These are phyloP conservation scores for Leucophenga maculata DNA, from an alignment of 2,888 invertebrate species.

Conservation along the genomic window DNA sequence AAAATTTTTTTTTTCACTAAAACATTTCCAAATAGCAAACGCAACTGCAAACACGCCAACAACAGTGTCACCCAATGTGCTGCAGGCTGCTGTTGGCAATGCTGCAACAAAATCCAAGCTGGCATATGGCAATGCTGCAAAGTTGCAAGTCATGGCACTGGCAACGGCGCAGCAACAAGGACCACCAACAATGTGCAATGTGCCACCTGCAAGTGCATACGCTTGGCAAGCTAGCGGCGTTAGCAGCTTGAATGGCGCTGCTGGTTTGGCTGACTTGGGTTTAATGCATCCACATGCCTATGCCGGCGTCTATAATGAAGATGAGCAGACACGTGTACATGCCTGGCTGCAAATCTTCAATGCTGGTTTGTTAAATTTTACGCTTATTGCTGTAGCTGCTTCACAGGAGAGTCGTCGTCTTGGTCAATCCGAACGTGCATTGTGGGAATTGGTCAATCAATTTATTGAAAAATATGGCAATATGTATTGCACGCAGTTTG, in stretches of 20 bases:
- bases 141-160: no score
- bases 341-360: slow-evolving; percentile 54
- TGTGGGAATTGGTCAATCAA: slow-evolving; percentile 54
- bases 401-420: slow-evolving; percentile 44
- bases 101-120: not conserved
- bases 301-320: slow-evolving; percentile 33
- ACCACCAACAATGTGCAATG: no score
- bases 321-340: slow-evolving; percentile 34
- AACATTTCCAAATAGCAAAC: slow-evolving; percentile 29
- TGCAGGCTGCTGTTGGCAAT: not conserved
- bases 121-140: no score
- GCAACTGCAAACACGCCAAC: not conserved
- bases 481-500: slow-evolving; percentile 38
- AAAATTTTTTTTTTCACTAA: no score
- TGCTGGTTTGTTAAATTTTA: slow-evolving; percentile 54
- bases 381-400: slow-evolving; percentile 52
- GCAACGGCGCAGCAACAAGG: no score
- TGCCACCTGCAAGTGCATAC: no score
- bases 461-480: slow-evolving; percentile 53
- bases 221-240: no score
- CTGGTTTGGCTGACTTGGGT: not conserved
- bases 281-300: not conserved
- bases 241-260: not conserved
- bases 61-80: not conserved
- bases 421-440: slow-evolving; percentile 40